A percentile compares a stretch with the other conserved stretches of the same genome.
Conservation (phyloP, 2,888 invertebrate species). For the Volucella bombylans region DNA sequence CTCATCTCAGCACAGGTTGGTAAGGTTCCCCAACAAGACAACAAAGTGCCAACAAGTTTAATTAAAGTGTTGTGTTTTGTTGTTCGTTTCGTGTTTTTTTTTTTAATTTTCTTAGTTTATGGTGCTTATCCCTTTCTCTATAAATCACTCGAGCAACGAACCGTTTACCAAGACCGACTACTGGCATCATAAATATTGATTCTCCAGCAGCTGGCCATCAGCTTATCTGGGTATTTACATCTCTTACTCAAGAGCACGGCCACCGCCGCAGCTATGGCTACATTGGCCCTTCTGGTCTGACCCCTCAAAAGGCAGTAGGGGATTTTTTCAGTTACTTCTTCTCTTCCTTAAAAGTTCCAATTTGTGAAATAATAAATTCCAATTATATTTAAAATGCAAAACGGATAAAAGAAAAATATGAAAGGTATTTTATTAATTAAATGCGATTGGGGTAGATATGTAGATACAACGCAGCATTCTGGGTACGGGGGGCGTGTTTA, state of each 20-base stretch:
- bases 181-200: slow-evolving; percentile 71
- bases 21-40: neutral
- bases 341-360: slow-evolving; percentile 30
- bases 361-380: slow-evolving; percentile 61
- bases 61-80: slow-evolving; percentile 35
- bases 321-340: slow-evolving; percentile 24
- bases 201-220: slow-evolving; percentile 64
- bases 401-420: slow-evolving; percentile 43
- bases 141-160: slow-evolving; percentile 67
- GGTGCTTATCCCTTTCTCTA: slow-evolving; percentile 59
- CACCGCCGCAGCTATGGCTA: slow-evolving; percentile 17
- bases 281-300: slow-evolving; percentile 47
- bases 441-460: slow-evolving; percentile 35
- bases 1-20: neutral
- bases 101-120: slow-evolving; percentile 40
- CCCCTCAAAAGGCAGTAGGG: slow-evolving; percentile 2
- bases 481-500: too few relatives aligned
- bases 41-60: slow-evolving; percentile 44
- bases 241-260: slow-evolving; percentile 41
- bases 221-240: slow-evolving; percentile 70
- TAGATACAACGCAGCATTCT: too few relatives aligned
- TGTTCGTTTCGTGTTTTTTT: neutral
- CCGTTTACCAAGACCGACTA: slow-evolving; percentile 48
- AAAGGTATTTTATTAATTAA: slow-evolving; percentile 57
- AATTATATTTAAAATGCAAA: slow-evolving; percentile 60